phyloP scores from a whole-genome alignment of 2,888 invertebrate genomes.

The Hoplodrina ambigua region DNA sequence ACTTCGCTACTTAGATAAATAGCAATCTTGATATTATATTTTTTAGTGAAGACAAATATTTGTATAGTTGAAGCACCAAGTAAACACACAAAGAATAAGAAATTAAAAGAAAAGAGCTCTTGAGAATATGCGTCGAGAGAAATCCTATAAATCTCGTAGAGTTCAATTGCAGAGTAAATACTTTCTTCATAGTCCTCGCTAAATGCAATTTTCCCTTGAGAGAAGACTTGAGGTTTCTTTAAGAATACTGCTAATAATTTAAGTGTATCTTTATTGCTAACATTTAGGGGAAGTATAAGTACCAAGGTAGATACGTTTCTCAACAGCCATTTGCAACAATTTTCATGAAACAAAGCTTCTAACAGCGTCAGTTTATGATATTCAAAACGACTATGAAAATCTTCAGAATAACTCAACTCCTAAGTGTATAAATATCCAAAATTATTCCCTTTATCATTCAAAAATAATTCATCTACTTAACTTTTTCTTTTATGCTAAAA shows the following conservation, averaged over 20 bases:
- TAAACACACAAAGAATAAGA: constrained; percentile 62
- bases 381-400: constrained; percentile 65
- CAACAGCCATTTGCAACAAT: background rate
- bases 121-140: constrained; percentile 68
- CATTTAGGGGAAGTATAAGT: background rate
- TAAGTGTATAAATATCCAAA: constrained; percentile 86
- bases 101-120: constrained; percentile 64
- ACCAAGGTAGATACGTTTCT: background rate
- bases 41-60: constrained; percentile 51
- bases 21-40: constrained; percentile 27
- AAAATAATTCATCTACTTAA: constrained; percentile 90
- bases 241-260: constrained; percentile 56
- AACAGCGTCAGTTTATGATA: constrained; percentile 36
- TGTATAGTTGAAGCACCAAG: constrained; percentile 47
- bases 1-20: constrained; percentile 27
- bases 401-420: constrained; percentile 73
- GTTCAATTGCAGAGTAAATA: constrained; percentile 80
- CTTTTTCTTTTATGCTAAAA: constrained; percentile 90
- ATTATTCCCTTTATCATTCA: constrained; percentile 89
- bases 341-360: constrained; percentile 33
- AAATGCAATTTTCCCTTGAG: constrained; percentile 76
- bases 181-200: constrained; percentile 74
- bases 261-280: background rate
- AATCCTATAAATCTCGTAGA: constrained; percentile 77
- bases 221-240: constrained; percentile 62